Conservation (phyloP, 2,888 invertebrate genomes). For the Conistra vaccinii region DNA sequence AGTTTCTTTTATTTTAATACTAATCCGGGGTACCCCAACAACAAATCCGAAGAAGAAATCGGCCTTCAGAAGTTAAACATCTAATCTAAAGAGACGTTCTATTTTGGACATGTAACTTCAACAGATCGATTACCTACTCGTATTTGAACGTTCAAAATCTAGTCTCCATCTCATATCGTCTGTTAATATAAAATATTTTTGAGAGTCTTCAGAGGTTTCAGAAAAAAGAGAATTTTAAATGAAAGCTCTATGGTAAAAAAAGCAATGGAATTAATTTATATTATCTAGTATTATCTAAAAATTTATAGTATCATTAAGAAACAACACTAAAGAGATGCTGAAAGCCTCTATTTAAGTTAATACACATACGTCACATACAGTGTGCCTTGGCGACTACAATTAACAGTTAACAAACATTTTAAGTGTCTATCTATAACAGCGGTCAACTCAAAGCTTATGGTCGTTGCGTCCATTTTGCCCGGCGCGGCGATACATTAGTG, state of each 20-base stretch:
- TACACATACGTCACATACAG: background rate
- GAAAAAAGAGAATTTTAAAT: background rate
- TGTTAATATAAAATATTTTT: no score
- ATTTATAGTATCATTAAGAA: background rate
- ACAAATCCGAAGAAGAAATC: background rate
- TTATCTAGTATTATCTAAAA: no score
- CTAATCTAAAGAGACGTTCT: background rate
- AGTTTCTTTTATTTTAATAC: slow-evolving; percentile 2
- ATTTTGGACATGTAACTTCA: background rate
- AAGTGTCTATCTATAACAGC: background rate
- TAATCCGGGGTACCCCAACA: slow-evolving; percentile 11
- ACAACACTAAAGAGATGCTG: background rate
- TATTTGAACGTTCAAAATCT: background rate
- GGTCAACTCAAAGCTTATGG: background rate
- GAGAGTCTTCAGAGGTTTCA: background rate
- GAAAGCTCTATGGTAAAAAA: background rate
- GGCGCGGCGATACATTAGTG: slow-evolving; percentile 19
- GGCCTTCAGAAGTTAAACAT: background rate
- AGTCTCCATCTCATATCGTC: background rate
- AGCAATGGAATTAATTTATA: background rate
- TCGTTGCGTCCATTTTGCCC: slow-evolving; percentile 2
- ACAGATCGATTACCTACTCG: background rate
- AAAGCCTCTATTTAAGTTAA: background rate
- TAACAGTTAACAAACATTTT: slow-evolving; percentile 9
- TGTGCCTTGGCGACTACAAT: background rate